Evolutionary conservation across 2,888 invertebrate species (phyloP).

Genomic region (Pollenia amentaria): DNA sequence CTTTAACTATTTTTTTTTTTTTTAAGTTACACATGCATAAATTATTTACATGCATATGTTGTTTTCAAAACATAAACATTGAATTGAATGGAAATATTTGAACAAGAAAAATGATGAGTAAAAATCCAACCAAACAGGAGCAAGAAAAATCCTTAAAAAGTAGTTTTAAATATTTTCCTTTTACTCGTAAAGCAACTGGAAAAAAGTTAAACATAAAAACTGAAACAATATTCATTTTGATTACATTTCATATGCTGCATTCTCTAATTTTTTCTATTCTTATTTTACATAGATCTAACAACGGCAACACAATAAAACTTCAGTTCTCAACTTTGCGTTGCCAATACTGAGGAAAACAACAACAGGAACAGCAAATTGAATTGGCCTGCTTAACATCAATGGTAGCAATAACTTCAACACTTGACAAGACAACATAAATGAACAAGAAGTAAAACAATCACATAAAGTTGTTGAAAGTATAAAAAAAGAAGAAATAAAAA

Average conservation of each 20-base stretch:
- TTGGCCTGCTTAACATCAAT: conserved; percentile 74
- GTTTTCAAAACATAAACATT: conserved; percentile 42
- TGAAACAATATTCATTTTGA: conserved; percentile 47
- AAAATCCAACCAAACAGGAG: conserved; percentile 13
- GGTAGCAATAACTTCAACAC: conserved; percentile 71
- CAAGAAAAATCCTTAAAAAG: not conserved
- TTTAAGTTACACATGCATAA: conserved; percentile 37
- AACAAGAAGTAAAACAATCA: conserved; percentile 43
- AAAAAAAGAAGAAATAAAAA: not conserved
- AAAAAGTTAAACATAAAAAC: not conserved
- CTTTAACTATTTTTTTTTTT: not conserved
- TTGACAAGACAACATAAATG: conserved; percentile 69
- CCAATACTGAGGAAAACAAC: conserved; percentile 48
- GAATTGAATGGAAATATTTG: conserved; percentile 32
- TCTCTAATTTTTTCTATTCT: conserved; percentile 27
- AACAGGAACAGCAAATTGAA: conserved; percentile 60
- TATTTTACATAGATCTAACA: conserved; percentile 29
- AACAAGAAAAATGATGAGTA: conserved; percentile 31
- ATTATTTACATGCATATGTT: conserved; percentile 51
- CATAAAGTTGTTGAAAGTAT: conserved; percentile 44
- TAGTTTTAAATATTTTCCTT: conserved; percentile 8
- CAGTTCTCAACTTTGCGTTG: not conserved
- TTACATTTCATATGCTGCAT: conserved; percentile 53
- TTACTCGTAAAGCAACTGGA: not conserved
- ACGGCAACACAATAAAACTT: not conserved